Base-by-base conservation (phyloP, 1,140 invertebrate genomes). In the Dryas iulia region DNA sequence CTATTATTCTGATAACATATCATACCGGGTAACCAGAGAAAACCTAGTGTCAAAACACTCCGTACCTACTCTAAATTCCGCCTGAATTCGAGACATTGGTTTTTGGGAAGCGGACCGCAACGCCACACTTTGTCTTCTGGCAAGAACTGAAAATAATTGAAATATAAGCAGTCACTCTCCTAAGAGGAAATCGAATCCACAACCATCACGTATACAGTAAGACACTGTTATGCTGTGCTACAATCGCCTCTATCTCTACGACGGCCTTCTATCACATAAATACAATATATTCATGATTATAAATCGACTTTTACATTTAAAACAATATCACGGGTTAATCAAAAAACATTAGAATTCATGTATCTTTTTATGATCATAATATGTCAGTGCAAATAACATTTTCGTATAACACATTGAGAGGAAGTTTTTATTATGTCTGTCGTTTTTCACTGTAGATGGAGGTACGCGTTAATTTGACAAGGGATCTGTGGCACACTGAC, bases 391-490 rank as follows among this genome's bases (percentile, higher is more conserved):
- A 33, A 39, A 70, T 71, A 66, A 66, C 31, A 30, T 70, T 58
- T 63, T 23, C 35, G 39, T 18, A 25, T 26, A 66, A 47, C 62
- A 65, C 57, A 33, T 61, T 59, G 74, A 71, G 69, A 75, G 65
- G 26, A 71, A 63, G 76, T 86, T 86, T 87, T 86, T 85, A 85
- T 83, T 77, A 80, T 77, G 79, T 78, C 64, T 77, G 73, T 83
- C 82, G 81, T 87, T 86, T 86, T 82, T 87, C 85, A 86, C 71
- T 30, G 30, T 23, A 84, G 81, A 81, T 78, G 85, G 73, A 80
- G 74, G 80, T 69, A 74, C 76, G 78, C 82, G 83, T 84, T 87
- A 87, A 86, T 87, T 87, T 87, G 85, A 87, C 85, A 86, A 79
- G 85, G 85, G 85, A 81, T 83, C 82, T 72, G 28, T 71, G 77